These are phyloP conservation scores for Actias luna DNA, from an alignment of 2,888 invertebrate genomes.

Conservation along the genomic window DNA sequence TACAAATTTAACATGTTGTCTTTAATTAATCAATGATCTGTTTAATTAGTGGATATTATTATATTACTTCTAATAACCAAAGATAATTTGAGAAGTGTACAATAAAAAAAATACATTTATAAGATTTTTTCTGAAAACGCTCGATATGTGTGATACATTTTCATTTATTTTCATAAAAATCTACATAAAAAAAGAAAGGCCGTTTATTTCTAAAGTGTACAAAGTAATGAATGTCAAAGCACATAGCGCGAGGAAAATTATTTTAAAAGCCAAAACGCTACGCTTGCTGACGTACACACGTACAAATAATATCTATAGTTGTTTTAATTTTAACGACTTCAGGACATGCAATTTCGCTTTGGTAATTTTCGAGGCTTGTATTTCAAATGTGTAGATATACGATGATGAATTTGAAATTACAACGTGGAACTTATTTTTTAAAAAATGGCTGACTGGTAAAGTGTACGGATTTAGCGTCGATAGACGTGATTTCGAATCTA, in stretches of 20 bases:
- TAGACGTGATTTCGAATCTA: too few species aligned
- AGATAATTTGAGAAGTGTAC: too few species aligned
- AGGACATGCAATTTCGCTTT: background rate
- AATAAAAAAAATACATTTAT: too few species aligned
- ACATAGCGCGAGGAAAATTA: background rate
- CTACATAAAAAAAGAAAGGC: background rate
- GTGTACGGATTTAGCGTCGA: too few species aligned
- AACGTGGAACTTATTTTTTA: too few species aligned
- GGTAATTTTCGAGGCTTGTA: background rate
- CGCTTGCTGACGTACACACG: background rate
- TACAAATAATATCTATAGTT: background rate
- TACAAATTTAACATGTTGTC: too few species aligned
- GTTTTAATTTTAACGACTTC: background rate
- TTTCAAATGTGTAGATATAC: background rate
- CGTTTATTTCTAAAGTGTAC: background rate
- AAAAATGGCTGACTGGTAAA: too few species aligned
- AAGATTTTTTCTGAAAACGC: too few species aligned
- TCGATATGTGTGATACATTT: background rate
- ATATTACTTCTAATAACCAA: too few species aligned
- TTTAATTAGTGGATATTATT: too few species aligned
- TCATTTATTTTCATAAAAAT: background rate
- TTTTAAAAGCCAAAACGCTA: background rate
- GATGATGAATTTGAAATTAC: too few species aligned
- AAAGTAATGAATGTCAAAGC: background rate
- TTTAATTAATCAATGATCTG: too few species aligned